phyloP scores from a whole-genome alignment of 2,888 invertebrate genomes.

The Anaspis maculata region DNA sequence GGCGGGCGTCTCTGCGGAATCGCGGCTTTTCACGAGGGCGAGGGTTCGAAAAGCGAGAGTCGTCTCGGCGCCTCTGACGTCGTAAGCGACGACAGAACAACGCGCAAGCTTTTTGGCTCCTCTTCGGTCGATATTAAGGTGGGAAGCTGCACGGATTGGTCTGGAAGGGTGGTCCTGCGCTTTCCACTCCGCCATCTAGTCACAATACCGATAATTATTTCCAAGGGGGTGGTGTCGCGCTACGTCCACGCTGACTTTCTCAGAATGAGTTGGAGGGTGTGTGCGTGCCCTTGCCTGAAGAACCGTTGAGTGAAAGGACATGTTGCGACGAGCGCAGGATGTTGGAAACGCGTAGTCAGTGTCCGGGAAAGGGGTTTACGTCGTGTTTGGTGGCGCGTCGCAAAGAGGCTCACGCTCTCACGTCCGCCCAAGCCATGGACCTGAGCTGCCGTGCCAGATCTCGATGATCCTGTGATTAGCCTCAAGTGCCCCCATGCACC shows the following conservation, averaged over 20 bases:
- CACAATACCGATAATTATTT: conserved; percentile 29
- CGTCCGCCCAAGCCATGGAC: conserved; percentile 35
- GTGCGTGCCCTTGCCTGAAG: conserved; percentile 20
- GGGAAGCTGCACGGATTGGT: conserved; percentile 28
- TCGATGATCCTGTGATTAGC: conserved; percentile 35
- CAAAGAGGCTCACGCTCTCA: conserved; percentile 19
- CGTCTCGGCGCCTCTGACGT: neutral
- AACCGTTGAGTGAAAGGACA: conserved; percentile 20
- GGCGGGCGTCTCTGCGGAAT: too few relatives aligned
- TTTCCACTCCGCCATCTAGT: conserved; percentile 33
- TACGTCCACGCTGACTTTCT: conserved; percentile 30
- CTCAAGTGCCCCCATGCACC: conserved; percentile 29
- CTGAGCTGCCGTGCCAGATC: conserved; percentile 31
- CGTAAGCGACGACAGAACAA: neutral
- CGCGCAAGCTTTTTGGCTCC: too few relatives aligned
- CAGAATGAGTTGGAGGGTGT: conserved; percentile 35
- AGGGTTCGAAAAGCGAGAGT: too few relatives aligned
- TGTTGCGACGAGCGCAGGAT: conserved; percentile 29
- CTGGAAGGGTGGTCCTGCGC: conserved; percentile 29
- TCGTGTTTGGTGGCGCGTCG: conserved; percentile 17
- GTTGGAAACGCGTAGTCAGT: conserved; percentile 25
- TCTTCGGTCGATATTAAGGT: conserved; percentile 26
- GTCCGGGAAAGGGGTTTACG: conserved; percentile 10
- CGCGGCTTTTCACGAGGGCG: too few relatives aligned
- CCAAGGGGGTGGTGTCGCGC: conserved; percentile 34